phyloP scores from a whole-genome alignment of 2,888 invertebrate species.

The Iphiclides podalirius region DNA sequence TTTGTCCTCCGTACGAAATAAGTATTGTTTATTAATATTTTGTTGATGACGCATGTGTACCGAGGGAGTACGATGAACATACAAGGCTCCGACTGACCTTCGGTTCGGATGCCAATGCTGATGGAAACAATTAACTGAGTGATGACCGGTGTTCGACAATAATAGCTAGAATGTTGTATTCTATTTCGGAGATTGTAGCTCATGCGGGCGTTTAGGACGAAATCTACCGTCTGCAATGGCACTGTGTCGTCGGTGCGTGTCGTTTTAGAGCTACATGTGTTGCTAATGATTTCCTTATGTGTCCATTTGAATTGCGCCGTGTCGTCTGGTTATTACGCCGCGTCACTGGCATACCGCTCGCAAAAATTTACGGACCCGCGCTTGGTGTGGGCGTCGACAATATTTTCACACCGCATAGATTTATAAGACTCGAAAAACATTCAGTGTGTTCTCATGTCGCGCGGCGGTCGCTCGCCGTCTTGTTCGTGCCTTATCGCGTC shows the following conservation, averaged over 20 bases:
- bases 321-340: constrained; percentile 45
- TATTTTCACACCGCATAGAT: constrained; percentile 59
- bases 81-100: constrained; percentile 40
- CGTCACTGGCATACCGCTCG: constrained; percentile 54
- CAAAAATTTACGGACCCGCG: constrained; percentile 44
- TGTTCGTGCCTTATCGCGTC: constrained; percentile 29
- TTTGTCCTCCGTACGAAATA: constrained; percentile 40
- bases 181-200: constrained; percentile 45
- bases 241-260: constrained; percentile 28
- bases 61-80: constrained; percentile 44
- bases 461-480: constrained; percentile 50
- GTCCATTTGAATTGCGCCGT: constrained; percentile 45
- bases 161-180: constrained; percentile 48
- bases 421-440: constrained; percentile 55
- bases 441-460: constrained; percentile 65
- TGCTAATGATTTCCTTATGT: constrained; percentile 61
- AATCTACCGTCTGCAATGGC: constrained; percentile 26
- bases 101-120: constrained; percentile 53
- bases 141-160: constrained; percentile 52
- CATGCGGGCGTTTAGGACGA: constrained; percentile 28
- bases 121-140: constrained; percentile 57
- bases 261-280: constrained; percentile 49
- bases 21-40: constrained; percentile 32
- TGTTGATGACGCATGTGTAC: constrained; percentile 41
- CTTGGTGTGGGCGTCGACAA: constrained; percentile 58